A percentile compares a stretch with the other conserved stretches of the same genome.
phyloP scores from a whole-genome alignment of 2,888 invertebrate genomes.

The Hirtodrosophila trivittata region DNA sequence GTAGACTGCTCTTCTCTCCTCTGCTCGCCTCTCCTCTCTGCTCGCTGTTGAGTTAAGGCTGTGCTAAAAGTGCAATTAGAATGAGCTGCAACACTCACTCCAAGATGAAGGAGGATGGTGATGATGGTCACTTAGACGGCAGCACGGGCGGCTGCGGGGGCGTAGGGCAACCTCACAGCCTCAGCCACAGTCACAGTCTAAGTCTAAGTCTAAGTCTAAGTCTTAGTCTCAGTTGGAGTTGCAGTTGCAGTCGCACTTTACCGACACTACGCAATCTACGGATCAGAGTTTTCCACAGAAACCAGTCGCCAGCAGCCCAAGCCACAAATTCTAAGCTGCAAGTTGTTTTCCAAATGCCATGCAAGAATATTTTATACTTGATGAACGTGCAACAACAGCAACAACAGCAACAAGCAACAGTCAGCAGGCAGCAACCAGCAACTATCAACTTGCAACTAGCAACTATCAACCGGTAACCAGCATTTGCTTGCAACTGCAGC shows the following conservation, averaged over 20 bases:
- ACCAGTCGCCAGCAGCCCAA: constrained; percentile 54
- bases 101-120: constrained; percentile 1
- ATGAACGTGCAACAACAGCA: constrained; percentile 49
- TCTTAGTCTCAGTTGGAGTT: not conserved
- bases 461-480: constrained; percentile 49
- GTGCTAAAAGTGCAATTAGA: constrained; percentile 66
- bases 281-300: constrained; percentile 53
- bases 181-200: constrained; percentile 4
- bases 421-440: constrained; percentile 11
- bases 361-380: constrained; percentile 73
- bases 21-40: not conserved
- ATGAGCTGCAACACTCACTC: constrained; percentile 48
- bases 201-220: not conserved
- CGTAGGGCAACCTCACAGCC: constrained; percentile 54
- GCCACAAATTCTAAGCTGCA: constrained; percentile 66
- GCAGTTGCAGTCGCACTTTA: constrained; percentile 47
- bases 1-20: constrained; percentile 1
- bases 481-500: constrained; percentile 17
- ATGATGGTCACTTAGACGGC: not conserved
- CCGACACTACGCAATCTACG: constrained; percentile 59
- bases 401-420: constrained; percentile 3
- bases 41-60: constrained; percentile 35
- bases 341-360: constrained; percentile 73
- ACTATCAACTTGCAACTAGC: constrained; percentile 35
- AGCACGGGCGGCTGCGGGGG: constrained; percentile 34